Evolutionary conservation across 2,797 vertebrate genomes (phyloP).

Genomic region (Gobionotothen gibberifrons): DNA sequence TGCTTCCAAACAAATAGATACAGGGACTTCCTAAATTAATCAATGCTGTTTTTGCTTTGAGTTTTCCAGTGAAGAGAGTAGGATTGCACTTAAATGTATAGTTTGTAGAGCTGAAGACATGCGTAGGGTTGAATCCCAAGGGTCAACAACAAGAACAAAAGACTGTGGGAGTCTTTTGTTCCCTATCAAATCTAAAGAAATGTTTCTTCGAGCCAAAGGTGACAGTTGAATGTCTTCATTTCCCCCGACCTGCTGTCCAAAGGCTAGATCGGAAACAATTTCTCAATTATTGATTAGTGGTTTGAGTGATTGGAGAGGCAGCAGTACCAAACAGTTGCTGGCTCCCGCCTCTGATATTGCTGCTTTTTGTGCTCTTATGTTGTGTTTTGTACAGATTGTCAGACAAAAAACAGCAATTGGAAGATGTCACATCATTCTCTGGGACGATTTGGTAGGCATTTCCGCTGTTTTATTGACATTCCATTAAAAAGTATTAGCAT

Average conservation of each 20-base stretch:
- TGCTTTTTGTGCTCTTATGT: background rate
- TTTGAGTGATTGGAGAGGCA: background rate
- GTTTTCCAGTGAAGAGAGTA: background rate
- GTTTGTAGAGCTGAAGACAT: too few species aligned
- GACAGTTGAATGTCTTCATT: background rate
- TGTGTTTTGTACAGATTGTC: background rate
- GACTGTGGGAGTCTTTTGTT: too few species aligned
- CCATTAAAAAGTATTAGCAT: background rate
- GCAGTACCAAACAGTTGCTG: background rate
- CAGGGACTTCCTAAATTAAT: background rate
- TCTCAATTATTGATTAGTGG: background rate
- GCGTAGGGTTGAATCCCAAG: too few species aligned
- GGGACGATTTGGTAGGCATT: background rate
- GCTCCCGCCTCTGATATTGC: background rate
- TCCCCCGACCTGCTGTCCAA: background rate
- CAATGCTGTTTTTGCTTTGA: background rate
- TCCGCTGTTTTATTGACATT: background rate
- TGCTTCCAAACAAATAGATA: constrained; percentile 2
- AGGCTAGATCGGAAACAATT: background rate
- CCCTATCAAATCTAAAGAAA: background rate
- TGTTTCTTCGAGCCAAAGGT: background rate
- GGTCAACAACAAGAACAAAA: background rate
- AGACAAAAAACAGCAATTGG: too few species aligned
- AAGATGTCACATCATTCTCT: too few species aligned
- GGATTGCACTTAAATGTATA: background rate